Evolutionary conservation across 1,140 invertebrate genomes (phyloP), one percentile per base, ranked within the genome.

Genomic region (Bombus sylvicola): DNA sequence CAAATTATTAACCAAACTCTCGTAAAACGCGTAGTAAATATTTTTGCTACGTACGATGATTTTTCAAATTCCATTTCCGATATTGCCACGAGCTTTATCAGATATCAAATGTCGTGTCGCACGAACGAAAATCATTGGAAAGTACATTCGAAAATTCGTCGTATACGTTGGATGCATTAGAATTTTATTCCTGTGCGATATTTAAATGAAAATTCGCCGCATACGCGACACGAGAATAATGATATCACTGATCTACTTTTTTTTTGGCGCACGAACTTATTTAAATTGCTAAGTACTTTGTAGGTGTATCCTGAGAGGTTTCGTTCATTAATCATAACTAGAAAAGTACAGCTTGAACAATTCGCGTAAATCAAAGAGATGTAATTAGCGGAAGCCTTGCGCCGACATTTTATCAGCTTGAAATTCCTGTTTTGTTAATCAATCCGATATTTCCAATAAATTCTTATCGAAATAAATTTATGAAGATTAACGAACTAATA

Each of bases 231-330:
- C 47, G 41, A 53, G 47, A 75, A 34, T 75, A 75, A 75, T 53
- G 31, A 57, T 13, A 53, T 10, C 43, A 1, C 31, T 15, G 43
- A 31, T 53, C 31, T 25, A 75, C 73, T 53, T 53, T 8, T 75
- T 75, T 75, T 75, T 75, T 37, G 73, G 31, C 22, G n/a, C 47
- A 37, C 43, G 9, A 75, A 25, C 73, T 57, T 53, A 75, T 75
- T 75, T 75, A 75, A 75, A 47, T 75, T 75, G 73, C 73, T 75
- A 75, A 75, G 22, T 10, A 57, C 25, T 34, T 15, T 28, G 69
- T 71, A 41, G n/a, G 28, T 75, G 73, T 47, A 75, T 37, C 73
- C 57, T 53, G 47, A 13, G n/a, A 43, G 47, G 73, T 75, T 75
- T 57, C 73, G 53, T 34, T 75, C 73, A 37, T 75, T 34, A 53